Evolutionary conservation across 2,113 vertebrate genomes (phyloP), one percentile per base, ranked within the genome.

Genomic region (Condylura cristata): DNA sequence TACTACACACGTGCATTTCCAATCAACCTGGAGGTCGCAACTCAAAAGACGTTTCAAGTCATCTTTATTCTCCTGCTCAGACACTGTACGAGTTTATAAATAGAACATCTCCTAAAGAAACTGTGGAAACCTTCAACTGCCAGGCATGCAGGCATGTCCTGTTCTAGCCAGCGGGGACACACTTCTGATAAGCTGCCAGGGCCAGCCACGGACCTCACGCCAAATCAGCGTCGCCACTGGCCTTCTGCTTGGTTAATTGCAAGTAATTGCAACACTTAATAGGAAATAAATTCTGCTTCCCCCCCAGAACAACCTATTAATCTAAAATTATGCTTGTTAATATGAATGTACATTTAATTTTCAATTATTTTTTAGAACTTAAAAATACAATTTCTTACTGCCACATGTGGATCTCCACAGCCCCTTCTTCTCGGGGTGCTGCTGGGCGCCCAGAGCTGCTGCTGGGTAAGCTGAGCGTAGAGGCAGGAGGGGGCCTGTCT

Each of bases 1-100:
- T 66, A 66, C 34, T 58, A 34, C 32, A 51, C 30, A n/a, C 8
- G 6, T 5, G 2, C 41, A 32, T 83, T 71, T 84, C 18, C 48
- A 24, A 51, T 34, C 20, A 63, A 56, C 60, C 48, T 44, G 61
- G 51, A 90, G 34, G 39, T 48, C n/a, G 16, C 17, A 61, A 85
- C 85, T 75, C 37, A 72, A 80, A 76, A 53, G 20, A 37, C 18
- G 53, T 46, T 72, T 68, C 48, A 84, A 39, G 48, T 87, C 28
- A 51, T 20, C 30, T 70, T 58, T 82, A 44, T 86, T 41, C 26
- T 65, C 41, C 0, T 30, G 72, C 44, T 81, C 58, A 83, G 83
- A 44, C 39, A 34, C 28, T 56, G 37, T 44, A 71, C 24, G 30
- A 9, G 30, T 61, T 60, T 65, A 48, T 39, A 30, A 71, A 61